phyloP scores from a whole-genome alignment of 2,113 vertebrate species.

The Grammomys surdaster region DNA sequence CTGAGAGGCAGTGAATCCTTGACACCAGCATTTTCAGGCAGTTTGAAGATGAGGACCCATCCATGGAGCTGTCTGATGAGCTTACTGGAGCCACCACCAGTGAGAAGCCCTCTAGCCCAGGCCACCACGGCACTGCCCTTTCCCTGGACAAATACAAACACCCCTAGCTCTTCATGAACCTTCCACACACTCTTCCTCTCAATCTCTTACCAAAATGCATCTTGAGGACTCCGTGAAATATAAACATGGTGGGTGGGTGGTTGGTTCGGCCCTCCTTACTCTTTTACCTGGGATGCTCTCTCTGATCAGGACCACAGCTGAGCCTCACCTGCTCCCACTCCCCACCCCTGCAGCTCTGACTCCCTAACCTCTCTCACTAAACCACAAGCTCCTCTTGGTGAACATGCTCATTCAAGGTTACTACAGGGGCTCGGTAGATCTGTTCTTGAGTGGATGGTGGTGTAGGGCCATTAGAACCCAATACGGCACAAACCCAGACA shows the following conservation, averaged over 20 bases:
- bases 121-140: background rate
- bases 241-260: background rate
- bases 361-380: background rate
- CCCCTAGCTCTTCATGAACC: background rate
- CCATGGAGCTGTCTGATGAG: background rate
- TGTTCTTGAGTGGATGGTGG: background rate
- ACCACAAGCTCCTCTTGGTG: background rate
- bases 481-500: too few relatives aligned
- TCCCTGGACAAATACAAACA: background rate
- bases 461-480: background rate
- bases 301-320: background rate
- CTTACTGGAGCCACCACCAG: background rate
- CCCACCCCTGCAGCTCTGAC: too few relatives aligned
- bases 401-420: background rate
- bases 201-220: background rate
- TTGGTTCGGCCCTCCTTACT: background rate
- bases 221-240: background rate
- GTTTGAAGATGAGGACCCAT: background rate
- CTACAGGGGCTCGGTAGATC: background rate
- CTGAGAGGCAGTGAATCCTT: background rate
- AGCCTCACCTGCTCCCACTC: background rate
- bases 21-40: background rate
- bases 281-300: background rate
- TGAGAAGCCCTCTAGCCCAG: too few relatives aligned
- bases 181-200: background rate